Conservation (phyloP, 53 echinoderm and acorn worm species). For the Astropecten irregularis region DNA sequence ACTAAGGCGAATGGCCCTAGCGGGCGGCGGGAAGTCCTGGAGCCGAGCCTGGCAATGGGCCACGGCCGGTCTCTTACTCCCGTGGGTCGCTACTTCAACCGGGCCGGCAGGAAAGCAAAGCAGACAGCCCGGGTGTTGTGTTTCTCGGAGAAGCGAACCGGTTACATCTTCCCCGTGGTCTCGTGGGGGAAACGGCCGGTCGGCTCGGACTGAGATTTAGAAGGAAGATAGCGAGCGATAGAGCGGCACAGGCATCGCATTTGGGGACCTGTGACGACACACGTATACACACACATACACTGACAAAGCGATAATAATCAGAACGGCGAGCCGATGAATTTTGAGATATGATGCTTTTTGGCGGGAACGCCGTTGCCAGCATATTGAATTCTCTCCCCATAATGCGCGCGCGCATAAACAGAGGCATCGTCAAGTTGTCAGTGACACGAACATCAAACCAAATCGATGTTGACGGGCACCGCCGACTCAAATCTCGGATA, state of each 20-base stretch:
- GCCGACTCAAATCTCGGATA: too few species aligned
- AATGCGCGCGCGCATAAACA: neutral
- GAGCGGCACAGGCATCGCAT: too few species aligned
- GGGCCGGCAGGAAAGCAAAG: constrained; percentile 46
- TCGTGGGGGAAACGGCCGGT: constrained; percentile 16
- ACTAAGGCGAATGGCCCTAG: too few species aligned
- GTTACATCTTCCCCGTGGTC: constrained; percentile 39
- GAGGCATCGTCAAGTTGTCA: neutral
- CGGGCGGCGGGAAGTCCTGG: neutral
- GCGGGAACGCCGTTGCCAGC: neutral
- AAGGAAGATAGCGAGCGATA: constrained; percentile 13
- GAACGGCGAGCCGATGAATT: constrained; percentile 34
- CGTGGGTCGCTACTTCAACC: constrained; percentile 42
- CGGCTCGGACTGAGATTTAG: constrained; percentile 10
- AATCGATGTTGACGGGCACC: too few species aligned
- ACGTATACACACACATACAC: too few species aligned
- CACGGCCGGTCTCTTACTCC: constrained; percentile 17
- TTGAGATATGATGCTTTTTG: constrained; percentile 13
- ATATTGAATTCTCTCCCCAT: neutral
- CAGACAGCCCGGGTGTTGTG: constrained; percentile 48
- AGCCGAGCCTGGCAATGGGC: neutral
- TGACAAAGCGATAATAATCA: constrained; percentile 10
- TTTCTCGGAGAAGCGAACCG: constrained; percentile 57
- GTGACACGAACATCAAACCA: constrained; percentile 1
- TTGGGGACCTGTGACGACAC: constrained; percentile 16